Base-by-base conservation (phyloP, 2,888 invertebrate species). In the Campaea margaritaria region DNA sequence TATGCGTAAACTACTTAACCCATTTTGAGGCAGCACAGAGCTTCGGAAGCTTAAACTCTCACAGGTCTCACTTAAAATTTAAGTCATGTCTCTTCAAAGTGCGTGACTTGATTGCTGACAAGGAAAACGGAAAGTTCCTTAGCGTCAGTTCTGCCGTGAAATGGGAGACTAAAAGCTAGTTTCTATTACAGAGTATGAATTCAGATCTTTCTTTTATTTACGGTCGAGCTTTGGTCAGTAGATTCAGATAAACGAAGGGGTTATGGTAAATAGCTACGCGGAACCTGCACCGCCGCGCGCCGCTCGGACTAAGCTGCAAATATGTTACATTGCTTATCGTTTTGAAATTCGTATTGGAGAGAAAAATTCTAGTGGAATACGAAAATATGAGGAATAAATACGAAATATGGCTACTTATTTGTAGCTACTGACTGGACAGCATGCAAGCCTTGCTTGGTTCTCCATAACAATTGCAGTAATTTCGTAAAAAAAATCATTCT, bases 241-340 rank as follows among this genome's bases (percentile, higher is more conserved):
- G 53, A 54, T 59, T 50, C 36, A 54, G 54, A 59, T 59, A 54
- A 59, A 46, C 45, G 41, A 49, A 54, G 49, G 59, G 59, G 54
- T 54, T 59, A 59, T 59, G 58, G 49, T 59, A 59, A 54, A 50
- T n/a, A 54, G 49, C 27, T 49, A 54, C 59, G 54, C 46, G 59
- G 59, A 59, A 54, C 59, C 49, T 50, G 59, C 54, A 53, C 48
- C 36, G 38, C 50, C 43, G 47, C 44, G 48, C 36, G 38, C 50
- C 43, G 47, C 44, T 53, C 15, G 36, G 49, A 44, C 48, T 46
- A 45, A 54, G 59, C 59, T 41, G 36, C 16, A 54, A 59, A 59
- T 59, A 50, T 49, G 58, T 45, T 59, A 45, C 21, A 21, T 2
- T 21, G 5, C 53, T 52, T 45, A 59, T 53, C 50, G 57, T 31